Evolutionary conservation across 2,888 invertebrate species (phyloP).

Genomic region (Ophion slaviceki): DNA sequence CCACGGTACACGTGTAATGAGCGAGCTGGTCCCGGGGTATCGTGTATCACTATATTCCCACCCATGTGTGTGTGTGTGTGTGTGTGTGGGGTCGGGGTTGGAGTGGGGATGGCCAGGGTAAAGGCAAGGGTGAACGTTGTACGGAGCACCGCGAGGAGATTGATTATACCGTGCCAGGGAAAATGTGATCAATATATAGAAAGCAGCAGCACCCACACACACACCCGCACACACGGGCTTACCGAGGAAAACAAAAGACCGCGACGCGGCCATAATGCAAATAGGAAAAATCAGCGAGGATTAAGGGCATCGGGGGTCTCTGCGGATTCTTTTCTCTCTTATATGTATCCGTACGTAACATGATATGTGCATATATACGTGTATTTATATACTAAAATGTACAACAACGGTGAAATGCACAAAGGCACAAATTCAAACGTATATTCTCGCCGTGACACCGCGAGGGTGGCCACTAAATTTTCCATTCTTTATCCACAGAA

Average conservation of each 20-base stretch:
- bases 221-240: neutral
- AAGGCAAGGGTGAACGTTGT: slow-evolving; percentile 52
- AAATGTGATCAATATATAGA: slow-evolving; percentile 82
- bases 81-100: slow-evolving; percentile 10
- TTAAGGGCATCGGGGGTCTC: slow-evolving; percentile 70
- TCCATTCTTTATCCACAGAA: slow-evolving; percentile 34
- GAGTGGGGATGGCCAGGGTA: slow-evolving; percentile 66
- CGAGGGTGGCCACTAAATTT: slow-evolving; percentile 44
- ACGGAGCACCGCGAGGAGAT: slow-evolving; percentile 79
- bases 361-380: neutral
- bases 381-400: neutral
- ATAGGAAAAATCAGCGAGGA: slow-evolving; percentile 81
- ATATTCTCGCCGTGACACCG: slow-evolving; percentile 32
- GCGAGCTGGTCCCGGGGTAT: slow-evolving; percentile 8
- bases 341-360: neutral
- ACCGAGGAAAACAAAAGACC: slow-evolving; percentile 81
- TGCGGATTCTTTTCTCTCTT: slow-evolving; percentile 28
- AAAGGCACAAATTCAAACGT: slow-evolving; percentile 53
- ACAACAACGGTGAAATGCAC: slow-evolving; percentile 32
- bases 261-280: slow-evolving; percentile 79
- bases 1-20: slow-evolving; percentile 45
- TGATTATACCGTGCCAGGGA: slow-evolving; percentile 82
- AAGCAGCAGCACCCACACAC: slow-evolving; percentile 56
- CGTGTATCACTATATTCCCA: neutral
- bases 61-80: slow-evolving; percentile 40